Percentiles rank a stretch among this genome's conserved stretches.
These are phyloP conservation scores for Phoxinus dragarum DNA, from an alignment of 2,797 vertebrate species.

Conservation along the genomic window DNA sequence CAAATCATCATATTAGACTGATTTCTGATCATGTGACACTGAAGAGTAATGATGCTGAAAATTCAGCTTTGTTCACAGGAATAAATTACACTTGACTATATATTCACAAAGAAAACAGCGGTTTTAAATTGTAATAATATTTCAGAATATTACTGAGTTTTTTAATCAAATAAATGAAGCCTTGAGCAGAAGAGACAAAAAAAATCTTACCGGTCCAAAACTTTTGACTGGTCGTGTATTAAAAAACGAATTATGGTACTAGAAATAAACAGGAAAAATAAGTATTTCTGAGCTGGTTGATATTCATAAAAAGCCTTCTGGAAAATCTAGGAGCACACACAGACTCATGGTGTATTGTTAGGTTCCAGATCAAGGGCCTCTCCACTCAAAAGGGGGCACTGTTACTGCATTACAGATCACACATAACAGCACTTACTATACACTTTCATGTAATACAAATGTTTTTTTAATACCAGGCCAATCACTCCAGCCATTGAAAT, in stretches of 20 bases:
- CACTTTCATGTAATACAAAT: conserved; percentile 22
- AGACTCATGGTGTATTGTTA: neutral
- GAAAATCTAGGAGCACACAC: neutral
- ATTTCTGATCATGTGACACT: too few species aligned
- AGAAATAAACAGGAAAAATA: neutral
- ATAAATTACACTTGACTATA: too few species aligned
- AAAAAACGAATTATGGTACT: neutral
- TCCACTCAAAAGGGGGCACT: conserved; percentile 61
- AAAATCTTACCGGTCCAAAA: too few species aligned
- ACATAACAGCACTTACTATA: conserved; percentile 22
- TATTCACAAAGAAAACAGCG: too few species aligned
- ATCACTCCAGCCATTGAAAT: conserved; percentile 65
- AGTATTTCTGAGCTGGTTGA: neutral
- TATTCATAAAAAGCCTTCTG: neutral
- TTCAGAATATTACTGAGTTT: too few species aligned
- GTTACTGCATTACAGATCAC: conserved; percentile 57
- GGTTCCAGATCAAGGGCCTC: conserved; percentile 21
- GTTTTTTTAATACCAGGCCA: conserved; percentile 44
- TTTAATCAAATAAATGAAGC: too few species aligned
- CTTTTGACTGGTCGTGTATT: too few species aligned
- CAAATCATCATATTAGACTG: too few species aligned
- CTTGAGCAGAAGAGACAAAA: too few species aligned
- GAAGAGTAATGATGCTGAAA: too few species aligned
- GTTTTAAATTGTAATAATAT: too few species aligned
- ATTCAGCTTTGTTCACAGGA: too few species aligned